These are phyloP conservation scores for Brachymystax lenok DNA, from an alignment of 2,797 vertebrate genomes.

Conservation along the genomic window DNA sequence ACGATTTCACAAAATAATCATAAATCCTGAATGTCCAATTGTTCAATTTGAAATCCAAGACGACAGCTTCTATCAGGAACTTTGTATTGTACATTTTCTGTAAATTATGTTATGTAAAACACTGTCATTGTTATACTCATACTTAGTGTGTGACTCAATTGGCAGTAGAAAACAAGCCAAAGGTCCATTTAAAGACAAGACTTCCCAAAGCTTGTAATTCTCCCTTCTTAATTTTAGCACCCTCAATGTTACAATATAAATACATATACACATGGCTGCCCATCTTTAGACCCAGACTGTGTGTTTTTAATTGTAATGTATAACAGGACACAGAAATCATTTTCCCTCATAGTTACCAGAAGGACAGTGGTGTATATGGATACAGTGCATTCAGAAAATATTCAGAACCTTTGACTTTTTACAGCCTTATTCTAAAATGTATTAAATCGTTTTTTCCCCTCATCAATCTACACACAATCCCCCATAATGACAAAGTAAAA, in stretches of 20 bases:
- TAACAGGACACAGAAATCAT: neutral
- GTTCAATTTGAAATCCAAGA: neutral
- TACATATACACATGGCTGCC: neutral
- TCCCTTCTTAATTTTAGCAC: neutral
- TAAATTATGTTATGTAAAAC: neutral
- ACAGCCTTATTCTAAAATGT: too few relatives aligned
- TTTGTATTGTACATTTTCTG: neutral
- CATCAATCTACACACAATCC: too few relatives aligned
- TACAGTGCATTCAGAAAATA: too few relatives aligned
- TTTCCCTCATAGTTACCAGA: neutral
- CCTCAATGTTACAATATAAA: neutral
- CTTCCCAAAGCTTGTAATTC: conserved; percentile 4
- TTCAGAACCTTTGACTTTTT: too few relatives aligned
- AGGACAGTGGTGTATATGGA: neutral
- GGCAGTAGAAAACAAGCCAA: neutral
- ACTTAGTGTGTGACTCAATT: neutral
- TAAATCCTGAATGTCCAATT: neutral
- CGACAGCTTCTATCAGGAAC: neutral
- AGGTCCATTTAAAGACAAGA: neutral
- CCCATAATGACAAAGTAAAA: too few relatives aligned
- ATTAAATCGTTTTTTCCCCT: too few relatives aligned
- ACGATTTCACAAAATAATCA: neutral
- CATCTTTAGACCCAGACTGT: neutral
- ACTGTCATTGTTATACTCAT: neutral
- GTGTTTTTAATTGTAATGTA: neutral